Evolutionary conservation across 2,888 invertebrate genomes (phyloP), one percentile per base, ranked within the genome.

Genomic region (Thymelicus sylvestris): DNA sequence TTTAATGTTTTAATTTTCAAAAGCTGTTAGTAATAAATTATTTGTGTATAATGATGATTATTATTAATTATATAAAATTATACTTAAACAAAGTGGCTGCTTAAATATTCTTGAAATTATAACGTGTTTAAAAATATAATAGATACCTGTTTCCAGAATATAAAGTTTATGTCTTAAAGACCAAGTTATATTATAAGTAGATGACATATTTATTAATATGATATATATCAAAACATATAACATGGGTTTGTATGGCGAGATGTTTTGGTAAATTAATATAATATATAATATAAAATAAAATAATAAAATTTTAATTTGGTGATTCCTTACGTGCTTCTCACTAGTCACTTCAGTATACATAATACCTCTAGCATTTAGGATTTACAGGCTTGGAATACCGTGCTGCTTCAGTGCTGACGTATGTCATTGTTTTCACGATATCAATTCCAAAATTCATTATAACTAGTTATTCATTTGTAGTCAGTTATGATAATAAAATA

Each of bases 111-210:
- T 61, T 52, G 55, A 12, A 7, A 5, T 52, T 52, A 52, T 15
- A n/a, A n/a, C n/a, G 7, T 52, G 7, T 15, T 41, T 57, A 7
- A 57, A 19, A 39, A 57, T 38, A 44, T 65, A 19, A 39, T 50
- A 50, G 19, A 19, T 19, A 31, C 55, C 55, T 44, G 55, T 66
- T 50, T 66, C 41, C 41, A 66, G 24, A n/a, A 44, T 66, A 39
- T 44, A 66, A 57, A 66, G 52, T 65, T 19, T 64, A 64, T 64
- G 64, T 52, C 66, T 57, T 57, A 66, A 66, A 66, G 66, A 66
- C 66, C 66, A 65, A 65, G 38, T 24, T 57, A 31, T 52, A 52
- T 6, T 19, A 12, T 31, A 57, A 19, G 31, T 31, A 24, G 12
- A 24, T 57, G 3, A 8, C 31, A 31, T 52, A 19, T 2, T 57